phyloP scores from a whole-genome alignment of 2,113 vertebrate genomes.

The Ailurus styani region DNA sequence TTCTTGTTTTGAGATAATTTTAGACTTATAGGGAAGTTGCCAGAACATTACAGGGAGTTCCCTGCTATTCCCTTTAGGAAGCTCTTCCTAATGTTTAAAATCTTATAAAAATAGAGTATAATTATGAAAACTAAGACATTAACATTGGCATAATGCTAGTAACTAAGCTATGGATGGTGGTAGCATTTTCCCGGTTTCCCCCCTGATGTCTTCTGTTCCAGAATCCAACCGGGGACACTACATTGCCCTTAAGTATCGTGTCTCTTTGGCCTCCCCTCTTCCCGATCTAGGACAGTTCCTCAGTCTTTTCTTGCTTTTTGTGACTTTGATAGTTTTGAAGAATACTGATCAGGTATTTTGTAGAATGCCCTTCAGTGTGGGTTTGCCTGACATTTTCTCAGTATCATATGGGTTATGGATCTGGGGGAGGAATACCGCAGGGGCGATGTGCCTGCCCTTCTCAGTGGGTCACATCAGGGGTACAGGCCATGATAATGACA shows the following conservation, averaged over 20 bases:
- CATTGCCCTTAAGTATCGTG: neutral
- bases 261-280: neutral
- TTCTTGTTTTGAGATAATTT: neutral
- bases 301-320: neutral
- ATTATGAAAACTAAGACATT: neutral
- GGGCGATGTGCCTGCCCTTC: neutral
- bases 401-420: neutral
- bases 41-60: neutral
- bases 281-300: neutral
- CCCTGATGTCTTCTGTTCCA: neutral
- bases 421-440: neutral
- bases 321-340: neutral
- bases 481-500: neutral
- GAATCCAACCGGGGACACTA: neutral
- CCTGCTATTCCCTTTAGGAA: neutral
- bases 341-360: neutral
- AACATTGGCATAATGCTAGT: neutral
- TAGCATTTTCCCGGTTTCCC: neutral
- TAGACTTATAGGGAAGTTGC: neutral
- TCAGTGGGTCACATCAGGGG: neutral
- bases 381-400: neutral
- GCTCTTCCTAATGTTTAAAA: neutral
- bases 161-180: neutral
- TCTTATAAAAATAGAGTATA: neutral
- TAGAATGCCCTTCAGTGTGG: neutral